phyloP scores from a whole-genome alignment of 2,888 invertebrate species.

The Spilarctia lutea region DNA sequence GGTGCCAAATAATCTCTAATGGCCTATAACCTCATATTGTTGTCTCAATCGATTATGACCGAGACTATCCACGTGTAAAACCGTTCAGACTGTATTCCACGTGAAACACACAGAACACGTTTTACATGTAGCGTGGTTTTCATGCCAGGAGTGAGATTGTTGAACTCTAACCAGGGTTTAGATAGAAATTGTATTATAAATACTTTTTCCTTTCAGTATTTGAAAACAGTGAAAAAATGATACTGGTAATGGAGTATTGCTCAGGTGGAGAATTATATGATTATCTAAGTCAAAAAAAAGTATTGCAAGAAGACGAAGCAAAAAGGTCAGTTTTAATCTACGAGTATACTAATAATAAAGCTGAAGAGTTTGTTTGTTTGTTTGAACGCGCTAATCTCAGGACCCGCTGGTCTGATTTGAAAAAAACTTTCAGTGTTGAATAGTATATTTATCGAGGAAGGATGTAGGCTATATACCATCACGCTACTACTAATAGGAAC shows the following conservation, averaged over 20 bases:
- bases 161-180: background rate
- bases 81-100: background rate
- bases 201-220: conserved; percentile 91
- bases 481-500: too few relatives aligned
- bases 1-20: conserved; percentile 46
- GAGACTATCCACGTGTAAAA: background rate
- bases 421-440: too few relatives aligned
- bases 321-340: conserved; percentile 79
- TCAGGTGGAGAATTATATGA: conserved; percentile 99
- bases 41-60: background rate
- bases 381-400: too few relatives aligned
- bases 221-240: conserved; percentile 99
- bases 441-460: too few relatives aligned
- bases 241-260: conserved; percentile 99
- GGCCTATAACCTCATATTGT: conserved; percentile 24
- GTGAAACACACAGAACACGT: background rate
- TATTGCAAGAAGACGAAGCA: conserved; percentile 96
- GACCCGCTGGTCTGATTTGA: too few relatives aligned
- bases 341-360: too few relatives aligned
- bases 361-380: too few relatives aligned
- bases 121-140: background rate
- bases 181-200: background rate
- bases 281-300: conserved; percentile 96
- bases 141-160: background rate
- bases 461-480: too few relatives aligned